Conservation (phyloP, 1,140 invertebrate species). For the Oryctes rhinoceros region DNA sequence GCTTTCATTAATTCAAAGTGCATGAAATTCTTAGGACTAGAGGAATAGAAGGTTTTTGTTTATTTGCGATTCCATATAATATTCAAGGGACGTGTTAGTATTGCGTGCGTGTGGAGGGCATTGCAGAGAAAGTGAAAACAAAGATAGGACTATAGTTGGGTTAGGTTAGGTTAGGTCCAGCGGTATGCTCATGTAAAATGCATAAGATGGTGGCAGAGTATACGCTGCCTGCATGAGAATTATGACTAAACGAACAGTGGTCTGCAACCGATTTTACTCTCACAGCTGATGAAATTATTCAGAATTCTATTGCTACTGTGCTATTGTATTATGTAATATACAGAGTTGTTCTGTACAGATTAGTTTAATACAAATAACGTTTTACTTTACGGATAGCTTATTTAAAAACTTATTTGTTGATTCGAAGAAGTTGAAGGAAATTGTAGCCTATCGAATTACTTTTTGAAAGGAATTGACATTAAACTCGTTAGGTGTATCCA, state of each 20-base stretch:
- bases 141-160: slow-evolving; percentile 53
- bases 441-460: no score
- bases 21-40: no score
- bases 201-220: slow-evolving; percentile 62
- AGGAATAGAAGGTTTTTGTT: neutral
- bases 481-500: no score
- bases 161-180: slow-evolving; percentile 61
- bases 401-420: no score
- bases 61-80: slow-evolving; percentile 29
- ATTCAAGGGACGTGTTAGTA: slow-evolving; percentile 30
- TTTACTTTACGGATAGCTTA: neutral
- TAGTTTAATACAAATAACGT: neutral
- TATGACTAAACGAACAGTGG: slow-evolving; percentile 59
- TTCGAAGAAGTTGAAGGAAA: no score
- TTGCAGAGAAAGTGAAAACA: slow-evolving; percentile 54
- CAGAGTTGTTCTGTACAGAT: neutral
- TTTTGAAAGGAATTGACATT: no score
- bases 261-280: slow-evolving; percentile 38
- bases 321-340: neutral
- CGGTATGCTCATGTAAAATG: slow-evolving; percentile 66
- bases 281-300: slow-evolving; percentile 39
- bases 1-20: no score
- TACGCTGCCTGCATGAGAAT: slow-evolving; percentile 59
- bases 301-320: neutral
- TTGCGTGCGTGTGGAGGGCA: slow-evolving; percentile 27